phyloP scores from a whole-genome alignment of 1,140 invertebrate species.

The Zaprionus ghesquierei region DNA sequence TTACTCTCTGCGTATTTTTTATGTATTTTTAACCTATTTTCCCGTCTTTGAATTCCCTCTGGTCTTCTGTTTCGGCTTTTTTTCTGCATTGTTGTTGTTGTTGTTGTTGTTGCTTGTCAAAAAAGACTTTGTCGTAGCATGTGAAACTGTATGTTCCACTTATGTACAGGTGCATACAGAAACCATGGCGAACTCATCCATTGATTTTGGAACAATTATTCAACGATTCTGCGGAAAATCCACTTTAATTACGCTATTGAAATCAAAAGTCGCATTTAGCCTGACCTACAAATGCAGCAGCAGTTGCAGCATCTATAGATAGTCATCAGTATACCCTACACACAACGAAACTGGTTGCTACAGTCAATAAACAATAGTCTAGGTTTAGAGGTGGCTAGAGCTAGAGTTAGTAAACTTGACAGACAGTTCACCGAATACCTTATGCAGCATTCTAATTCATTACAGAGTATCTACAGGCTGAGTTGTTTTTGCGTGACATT shows the following conservation, averaged over 20 bases:
- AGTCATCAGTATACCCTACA: constrained; percentile 31
- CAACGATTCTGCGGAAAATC: constrained; percentile 7
- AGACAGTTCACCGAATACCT: neutral
- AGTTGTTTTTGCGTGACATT: neutral
- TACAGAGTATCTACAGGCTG: neutral
- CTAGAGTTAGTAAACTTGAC: neutral
- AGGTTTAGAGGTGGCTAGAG: neutral
- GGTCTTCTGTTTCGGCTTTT: constrained; percentile 1
- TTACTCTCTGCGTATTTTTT: neutral
- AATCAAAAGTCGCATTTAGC: constrained; percentile 58
- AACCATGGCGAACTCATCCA: constrained; percentile 6
- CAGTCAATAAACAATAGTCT: neutral
- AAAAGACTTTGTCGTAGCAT: constrained; percentile 18
- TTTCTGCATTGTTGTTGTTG: neutral
- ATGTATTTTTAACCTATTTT: constrained; percentile 33
- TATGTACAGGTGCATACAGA: constrained; percentile 35
- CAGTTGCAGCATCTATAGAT: constrained; percentile 11
- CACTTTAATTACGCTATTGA: constrained; percentile 55
- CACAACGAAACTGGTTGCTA: neutral
- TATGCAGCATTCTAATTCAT: neutral
- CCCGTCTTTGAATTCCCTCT: constrained; percentile 11
- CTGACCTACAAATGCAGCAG: constrained; percentile 61
- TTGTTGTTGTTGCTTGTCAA: constrained; percentile 13
- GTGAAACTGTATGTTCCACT: constrained; percentile 34
- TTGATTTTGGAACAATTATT: constrained; percentile 12